A percentile compares a stretch with the other conserved stretches of the same genome.
Evolutionary conservation across 2,888 invertebrate genomes (phyloP).

Genomic region (Aelia acuminata): DNA sequence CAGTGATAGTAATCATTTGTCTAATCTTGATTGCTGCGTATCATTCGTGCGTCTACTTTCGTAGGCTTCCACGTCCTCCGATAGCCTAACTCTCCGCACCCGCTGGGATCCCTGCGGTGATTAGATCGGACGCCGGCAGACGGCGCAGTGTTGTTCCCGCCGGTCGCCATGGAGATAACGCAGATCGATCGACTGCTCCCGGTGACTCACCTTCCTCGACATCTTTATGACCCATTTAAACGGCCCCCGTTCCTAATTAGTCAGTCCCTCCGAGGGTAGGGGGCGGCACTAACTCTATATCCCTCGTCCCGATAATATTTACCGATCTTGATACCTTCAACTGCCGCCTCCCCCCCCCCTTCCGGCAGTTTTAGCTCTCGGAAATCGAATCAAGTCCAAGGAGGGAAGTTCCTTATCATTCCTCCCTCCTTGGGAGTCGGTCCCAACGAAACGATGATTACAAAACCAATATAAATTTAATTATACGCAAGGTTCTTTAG

Average conservation of each 20-base stretch:
- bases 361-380: neutral
- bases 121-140: slow-evolving; percentile 39
- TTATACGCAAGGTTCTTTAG: neutral
- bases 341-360: neutral
- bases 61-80: neutral
- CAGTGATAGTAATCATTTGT: no score
- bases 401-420: neutral
- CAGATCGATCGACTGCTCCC: slow-evolving; percentile 34
- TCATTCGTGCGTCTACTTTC: no score
- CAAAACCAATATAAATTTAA: neutral
- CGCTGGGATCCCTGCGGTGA: slow-evolving; percentile 6
- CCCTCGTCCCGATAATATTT: slow-evolving; percentile 34
- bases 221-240: slow-evolving; percentile 59
- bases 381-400: neutral
- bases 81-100: neutral
- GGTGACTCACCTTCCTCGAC: slow-evolving; percentile 53
- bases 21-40: no score
- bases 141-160: slow-evolving; percentile 43
- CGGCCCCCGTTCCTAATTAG: slow-evolving; percentile 15
- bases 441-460: neutral
- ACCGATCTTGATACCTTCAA: slow-evolving; percentile 7
- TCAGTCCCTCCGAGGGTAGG: neutral
- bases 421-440: neutral
- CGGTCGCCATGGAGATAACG: slow-evolving; percentile 54
- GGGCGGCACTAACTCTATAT: slow-evolving; percentile 16